phyloP scores from a whole-genome alignment of 1,140 invertebrate genomes.

The Bombus superbus region DNA sequence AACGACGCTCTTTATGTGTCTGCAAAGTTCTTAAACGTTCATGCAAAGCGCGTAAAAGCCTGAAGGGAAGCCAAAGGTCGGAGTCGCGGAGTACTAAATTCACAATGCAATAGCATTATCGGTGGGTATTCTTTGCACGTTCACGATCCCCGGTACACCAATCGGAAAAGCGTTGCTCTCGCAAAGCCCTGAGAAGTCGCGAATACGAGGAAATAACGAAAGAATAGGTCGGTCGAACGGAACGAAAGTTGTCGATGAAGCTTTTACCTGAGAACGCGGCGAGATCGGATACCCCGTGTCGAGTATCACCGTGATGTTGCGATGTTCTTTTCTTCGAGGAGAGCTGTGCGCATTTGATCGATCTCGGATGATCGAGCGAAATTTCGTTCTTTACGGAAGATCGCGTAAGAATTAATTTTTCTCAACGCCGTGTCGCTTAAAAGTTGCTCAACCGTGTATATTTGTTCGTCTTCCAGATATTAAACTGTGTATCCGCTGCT shows the following conservation, averaged over 20 bases:
- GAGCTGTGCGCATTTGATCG: not conserved
- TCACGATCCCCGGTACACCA: slow-evolving; percentile 40
- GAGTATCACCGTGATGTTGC: not conserved
- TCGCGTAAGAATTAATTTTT: not conserved
- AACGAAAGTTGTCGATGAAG: slow-evolving; percentile 6
- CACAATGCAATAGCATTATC: slow-evolving; percentile 65
- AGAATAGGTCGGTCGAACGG: slow-evolving; percentile 3
- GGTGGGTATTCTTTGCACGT: slow-evolving; percentile 64
- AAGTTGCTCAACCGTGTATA: too few relatives aligned
- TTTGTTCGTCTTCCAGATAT: not conserved
- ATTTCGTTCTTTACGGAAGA: not conserved
- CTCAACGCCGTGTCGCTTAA: too few relatives aligned
- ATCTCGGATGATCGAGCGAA: not conserved
- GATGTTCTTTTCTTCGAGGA: not conserved
- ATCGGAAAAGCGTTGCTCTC: slow-evolving; percentile 47
- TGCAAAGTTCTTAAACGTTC: slow-evolving; percentile 53
- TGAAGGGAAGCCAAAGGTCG: slow-evolving; percentile 48
- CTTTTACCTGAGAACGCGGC: not conserved
- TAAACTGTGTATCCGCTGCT: too few relatives aligned
- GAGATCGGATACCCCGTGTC: slow-evolving; percentile 20
- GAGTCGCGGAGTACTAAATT: slow-evolving; percentile 57
- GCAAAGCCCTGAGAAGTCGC: slow-evolving; percentile 45
- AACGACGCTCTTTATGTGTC: slow-evolving; percentile 49
- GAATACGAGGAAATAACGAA: slow-evolving; percentile 44
- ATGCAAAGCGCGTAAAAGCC: slow-evolving; percentile 54